These are phyloP conservation scores for Labeo catla DNA, from an alignment of 2,113 vertebrate species.

Conservation along the genomic window DNA sequence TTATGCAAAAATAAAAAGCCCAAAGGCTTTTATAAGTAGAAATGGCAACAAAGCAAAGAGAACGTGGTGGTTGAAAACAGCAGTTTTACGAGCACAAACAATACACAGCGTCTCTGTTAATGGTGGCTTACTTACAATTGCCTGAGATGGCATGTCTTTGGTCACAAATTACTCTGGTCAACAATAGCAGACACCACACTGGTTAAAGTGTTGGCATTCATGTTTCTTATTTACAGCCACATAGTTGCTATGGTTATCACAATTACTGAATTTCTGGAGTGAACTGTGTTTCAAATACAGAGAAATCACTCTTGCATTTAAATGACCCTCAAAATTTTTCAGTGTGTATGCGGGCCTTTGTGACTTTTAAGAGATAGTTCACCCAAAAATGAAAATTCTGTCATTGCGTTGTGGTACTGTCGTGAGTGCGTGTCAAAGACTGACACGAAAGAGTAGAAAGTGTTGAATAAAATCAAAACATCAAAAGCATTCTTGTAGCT, in stretches of 20 bases:
- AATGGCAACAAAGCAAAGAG: background rate
- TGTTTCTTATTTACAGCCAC: background rate
- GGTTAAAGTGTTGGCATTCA: background rate
- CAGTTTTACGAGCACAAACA: background rate
- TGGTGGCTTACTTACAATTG: background rate
- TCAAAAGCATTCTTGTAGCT: too few species aligned
- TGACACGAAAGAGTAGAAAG: too few species aligned
- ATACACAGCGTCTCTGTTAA: background rate
- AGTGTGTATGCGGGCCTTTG: background rate
- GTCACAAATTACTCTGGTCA: background rate
- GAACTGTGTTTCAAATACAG: background rate
- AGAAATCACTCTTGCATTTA: background rate
- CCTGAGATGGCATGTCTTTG: background rate
- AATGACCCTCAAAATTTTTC: background rate
- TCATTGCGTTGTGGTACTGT: too few species aligned
- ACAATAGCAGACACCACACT: background rate
- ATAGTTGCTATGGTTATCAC: background rate
- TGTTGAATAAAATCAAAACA: too few species aligned
- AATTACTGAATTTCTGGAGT: background rate
- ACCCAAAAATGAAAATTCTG: too few species aligned
- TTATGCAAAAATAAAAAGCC: background rate
- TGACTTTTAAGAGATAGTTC: background rate
- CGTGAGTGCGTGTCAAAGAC: too few species aligned
- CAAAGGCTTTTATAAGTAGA: background rate
- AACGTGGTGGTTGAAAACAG: background rate